phyloP scores from a whole-genome alignment of 2,113 vertebrate genomes.

The Puntigrus tetrazona region DNA sequence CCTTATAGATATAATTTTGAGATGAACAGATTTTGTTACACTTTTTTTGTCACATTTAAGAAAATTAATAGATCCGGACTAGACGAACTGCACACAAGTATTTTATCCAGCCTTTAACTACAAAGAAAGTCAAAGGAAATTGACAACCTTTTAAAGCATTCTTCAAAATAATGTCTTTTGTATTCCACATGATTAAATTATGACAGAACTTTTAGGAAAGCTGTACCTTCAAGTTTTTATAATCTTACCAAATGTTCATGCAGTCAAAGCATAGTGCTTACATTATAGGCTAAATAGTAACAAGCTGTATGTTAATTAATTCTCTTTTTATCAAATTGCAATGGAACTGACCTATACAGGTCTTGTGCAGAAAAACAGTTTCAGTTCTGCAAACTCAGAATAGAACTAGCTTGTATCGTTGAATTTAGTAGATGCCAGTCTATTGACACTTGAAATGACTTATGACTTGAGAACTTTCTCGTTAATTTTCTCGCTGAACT shows the following conservation, averaged over 20 bases:
- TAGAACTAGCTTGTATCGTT: slow-evolving; percentile 16
- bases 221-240: not conserved
- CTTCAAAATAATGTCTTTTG: too few relatives aligned
- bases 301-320: not conserved
- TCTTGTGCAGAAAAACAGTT: slow-evolving; percentile 29
- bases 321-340: not conserved
- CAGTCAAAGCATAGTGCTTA: not conserved
- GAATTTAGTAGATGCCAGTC: not conserved
- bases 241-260: not conserved
- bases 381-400: slow-evolving; percentile 54
- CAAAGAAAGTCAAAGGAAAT: too few relatives aligned
- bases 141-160: too few relatives aligned
- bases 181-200: not conserved
- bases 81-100: not conserved
- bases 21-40: not conserved
- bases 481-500: not conserved
- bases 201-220: not conserved
- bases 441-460: not conserved
- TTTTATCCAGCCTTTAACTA: not conserved
- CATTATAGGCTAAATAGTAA: not conserved
- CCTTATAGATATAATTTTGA: too few relatives aligned
- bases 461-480: not conserved
- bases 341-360: not conserved
- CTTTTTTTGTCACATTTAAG: not conserved
- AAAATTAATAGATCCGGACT: not conserved